Base-by-base conservation (phyloP, 2,113 vertebrate genomes). In the Megaceryle maxima region DNA sequence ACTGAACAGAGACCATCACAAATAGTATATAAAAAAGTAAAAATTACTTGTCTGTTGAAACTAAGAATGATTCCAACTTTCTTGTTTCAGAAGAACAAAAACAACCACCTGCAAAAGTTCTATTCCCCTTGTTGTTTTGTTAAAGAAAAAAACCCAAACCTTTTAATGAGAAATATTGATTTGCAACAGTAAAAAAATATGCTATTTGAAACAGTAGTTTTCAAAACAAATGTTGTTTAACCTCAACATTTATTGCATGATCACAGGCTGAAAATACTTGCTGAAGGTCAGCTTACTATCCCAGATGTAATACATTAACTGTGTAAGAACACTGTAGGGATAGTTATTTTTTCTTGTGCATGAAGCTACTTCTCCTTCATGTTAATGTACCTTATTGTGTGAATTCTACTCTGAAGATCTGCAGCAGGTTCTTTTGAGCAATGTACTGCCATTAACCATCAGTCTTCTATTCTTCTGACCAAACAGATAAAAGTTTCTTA, bases 81-180 rank as follows among this genome's bases (percentile, higher is more conserved):
- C 13, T 46, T 33, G 4, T 69, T 91, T 37, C 28, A 46, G 31
- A 81, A 59, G 16, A 35, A 72, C 25, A 48, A 64, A 37, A 28
- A 21, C 46, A 43, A 46, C 46, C 46, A 80, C 70, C 25, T 73
- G 39, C 17, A 69, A 57, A 24, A 56, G 33, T 5, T 3, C 4
- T 8, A 29, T 6, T 1, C 1, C 9, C 1, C 2, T 7, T 2
- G 78, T 2, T 6, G 1, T 53, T 96, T 55, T 17, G 3, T n/a
- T 41, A 10, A 28, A 39, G 24, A 18, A 13, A 46, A 29, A 18
- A 10, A 37, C 37, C 37, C 37, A 39, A 28, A 18, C 1, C 0
- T 31, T 75, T 37, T n/a, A 59, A 43, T 33, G 10, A 29, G 19
- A 84, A 73, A n/a, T 68, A 37, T 51, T 83, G 6, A 46, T 46